phyloP scores from a whole-genome alignment of 2,888 invertebrate genomes.

The Harpalus rufipes region DNA sequence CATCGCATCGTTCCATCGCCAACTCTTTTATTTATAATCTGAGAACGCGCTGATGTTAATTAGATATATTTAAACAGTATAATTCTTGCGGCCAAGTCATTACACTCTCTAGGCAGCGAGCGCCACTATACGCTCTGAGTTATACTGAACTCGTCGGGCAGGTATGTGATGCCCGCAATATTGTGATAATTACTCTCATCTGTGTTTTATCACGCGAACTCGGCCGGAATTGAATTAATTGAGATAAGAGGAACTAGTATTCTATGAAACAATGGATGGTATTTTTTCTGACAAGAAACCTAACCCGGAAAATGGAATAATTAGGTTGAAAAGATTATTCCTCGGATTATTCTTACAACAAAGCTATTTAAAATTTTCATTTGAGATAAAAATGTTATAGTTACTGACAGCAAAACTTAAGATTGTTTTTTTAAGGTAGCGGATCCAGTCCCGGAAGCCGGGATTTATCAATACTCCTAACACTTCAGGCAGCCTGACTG shows the following conservation, averaged over 20 bases:
- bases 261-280: conserved; percentile 24
- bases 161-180: conserved; percentile 10
- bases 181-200: conserved; percentile 47
- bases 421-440: too few relatives aligned
- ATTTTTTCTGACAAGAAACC: conserved; percentile 14
- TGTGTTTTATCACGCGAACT: conserved; percentile 32
- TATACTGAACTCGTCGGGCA: conserved; percentile 31
- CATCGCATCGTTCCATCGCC: not conserved
- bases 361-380: not conserved
- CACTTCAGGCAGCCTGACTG: too few relatives aligned
- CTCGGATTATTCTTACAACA: not conserved
- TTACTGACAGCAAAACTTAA: too few relatives aligned
- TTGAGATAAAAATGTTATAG: too few relatives aligned
- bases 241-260: not conserved
- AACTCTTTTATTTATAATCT: conserved; percentile 35
- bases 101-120: conserved; percentile 21
- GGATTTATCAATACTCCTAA: too few relatives aligned
- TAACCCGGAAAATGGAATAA: not conserved
- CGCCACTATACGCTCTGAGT: conserved; percentile 23
- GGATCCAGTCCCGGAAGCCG: too few relatives aligned
- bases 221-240: conserved; percentile 32
- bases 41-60: conserved; percentile 11
- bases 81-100: conserved; percentile 45
- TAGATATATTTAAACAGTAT: conserved; percentile 50
- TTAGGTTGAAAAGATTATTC: not conserved